Percentiles rank a stretch among this genome's conserved stretches.
These are phyloP conservation scores for Channa argus DNA, from an alignment of 2,113 vertebrate species.

Conservation along the genomic window DNA sequence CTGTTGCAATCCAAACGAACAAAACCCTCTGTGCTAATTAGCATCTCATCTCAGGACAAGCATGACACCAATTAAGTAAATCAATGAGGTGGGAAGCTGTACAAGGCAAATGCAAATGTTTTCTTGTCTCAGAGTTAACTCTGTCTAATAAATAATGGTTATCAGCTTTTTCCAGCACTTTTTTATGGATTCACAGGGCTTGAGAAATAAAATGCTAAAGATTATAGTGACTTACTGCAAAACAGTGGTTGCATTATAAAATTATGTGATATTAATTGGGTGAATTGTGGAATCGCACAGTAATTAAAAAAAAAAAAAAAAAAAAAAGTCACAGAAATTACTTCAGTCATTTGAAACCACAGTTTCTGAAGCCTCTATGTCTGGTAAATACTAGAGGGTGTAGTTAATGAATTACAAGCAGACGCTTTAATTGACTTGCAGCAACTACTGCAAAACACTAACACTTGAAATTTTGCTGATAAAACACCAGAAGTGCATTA, in stretches of 20 bases:
- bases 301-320: background rate
- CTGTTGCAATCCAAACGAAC: background rate
- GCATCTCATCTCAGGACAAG: slow-evolving; percentile 27
- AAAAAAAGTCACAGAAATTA: too few relatives aligned
- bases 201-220: too few relatives aligned
- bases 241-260: background rate
- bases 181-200: background rate
- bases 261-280: too few relatives aligned
- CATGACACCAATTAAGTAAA: slow-evolving; percentile 49
- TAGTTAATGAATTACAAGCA: slow-evolving; percentile 1
- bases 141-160: slow-evolving; percentile 3
- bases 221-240: background rate
- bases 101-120: slow-evolving; percentile 12
- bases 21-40: slow-evolving; percentile 22
- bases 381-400: background rate
- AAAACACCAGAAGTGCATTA: background rate
- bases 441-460: background rate
- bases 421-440: background rate
- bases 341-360: background rate
- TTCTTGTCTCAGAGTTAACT: slow-evolving; percentile 1
- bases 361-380: background rate
- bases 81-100: slow-evolving; percentile 27
- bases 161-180: slow-evolving; percentile 2
- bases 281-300: background rate
- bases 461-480: background rate